Conservation (phyloP, 2,113 vertebrate species). For the Mesoclemmys tuberculata region DNA sequence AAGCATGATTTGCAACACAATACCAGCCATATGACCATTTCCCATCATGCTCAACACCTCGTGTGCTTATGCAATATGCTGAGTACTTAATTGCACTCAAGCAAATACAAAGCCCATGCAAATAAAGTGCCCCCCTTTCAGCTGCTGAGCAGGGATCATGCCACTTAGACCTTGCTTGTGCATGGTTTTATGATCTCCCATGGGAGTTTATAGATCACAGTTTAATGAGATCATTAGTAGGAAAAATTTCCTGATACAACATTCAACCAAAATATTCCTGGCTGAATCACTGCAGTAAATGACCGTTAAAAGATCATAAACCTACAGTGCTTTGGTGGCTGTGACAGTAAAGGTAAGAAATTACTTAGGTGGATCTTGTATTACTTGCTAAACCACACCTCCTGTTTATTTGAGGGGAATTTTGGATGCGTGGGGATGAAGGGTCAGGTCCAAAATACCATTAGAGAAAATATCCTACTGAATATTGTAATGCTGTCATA, state of each 20-base stretch:
- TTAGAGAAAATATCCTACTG: rapidly evolving
- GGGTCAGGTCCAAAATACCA: background rate
- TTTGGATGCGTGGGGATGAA: background rate
- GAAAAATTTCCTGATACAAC: background rate
- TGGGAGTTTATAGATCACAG: constrained; percentile 10
- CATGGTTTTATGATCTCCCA: background rate
- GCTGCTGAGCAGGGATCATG: too few species aligned
- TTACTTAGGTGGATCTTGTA: background rate
- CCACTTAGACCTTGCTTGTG: too few species aligned
- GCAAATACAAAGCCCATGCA: too few species aligned
- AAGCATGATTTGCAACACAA: too few species aligned
- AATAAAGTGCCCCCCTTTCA: too few species aligned
- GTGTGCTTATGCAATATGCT: too few species aligned
- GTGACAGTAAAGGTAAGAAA: background rate
- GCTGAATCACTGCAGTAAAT: background rate
- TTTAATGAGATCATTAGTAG: constrained; percentile 32
- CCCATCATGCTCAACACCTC: too few species aligned
- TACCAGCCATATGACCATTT: too few species aligned
- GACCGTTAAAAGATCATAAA: background rate
- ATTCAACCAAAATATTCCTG: background rate
- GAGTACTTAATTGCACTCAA: too few species aligned
- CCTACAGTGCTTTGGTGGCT: background rate
- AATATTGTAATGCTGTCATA: background rate
- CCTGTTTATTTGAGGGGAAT: background rate
- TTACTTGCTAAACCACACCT: background rate